Base-by-base conservation (phyloP, 2,113 vertebrate genomes). In the Anser cygnoides region DNA sequence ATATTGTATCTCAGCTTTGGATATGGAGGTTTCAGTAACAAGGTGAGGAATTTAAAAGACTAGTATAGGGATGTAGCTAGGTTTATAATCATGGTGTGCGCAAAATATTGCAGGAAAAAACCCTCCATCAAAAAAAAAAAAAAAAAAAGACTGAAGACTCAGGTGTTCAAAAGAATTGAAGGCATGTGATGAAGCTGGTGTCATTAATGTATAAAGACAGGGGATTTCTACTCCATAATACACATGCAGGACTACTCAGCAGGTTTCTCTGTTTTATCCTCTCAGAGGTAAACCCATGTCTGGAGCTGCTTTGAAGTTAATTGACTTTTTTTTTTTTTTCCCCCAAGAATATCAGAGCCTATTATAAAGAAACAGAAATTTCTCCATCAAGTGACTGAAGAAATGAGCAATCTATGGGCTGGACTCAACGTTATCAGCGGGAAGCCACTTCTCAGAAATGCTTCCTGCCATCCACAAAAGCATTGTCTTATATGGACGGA, bases 401-500 rank as follows among this genome's bases (percentile, higher is more conserved):
- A 3, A 39, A 5, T 5, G 6, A 0, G 5, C 6, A 3, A 9
- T 10, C 54, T 3, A 3, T 0, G 2, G 55, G n/a, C 49, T 18
- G 31, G 11, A 7, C 23, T 66, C 65, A 3, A 5, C 59, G 8
- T 11, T 4, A 18, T 3, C 2, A 1, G 9, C 2, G 58, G 55
- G 21, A 61, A 16, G 39, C 3, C 46, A 3, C 19, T 1, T 23
- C 55, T 52, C 10, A 78, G 41, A 10, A 35, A 29, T 0, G 13
- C 16, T 16, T 20, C 11, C 44, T 19, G 43, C 31, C 28, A 4
- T 11, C 68, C 17, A 62, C 33, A 17, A 49, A 59, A 37, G 26
- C 26, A 2, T 5, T 5, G 0, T 1, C 31, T 16, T 2, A 17
- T 0, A 0, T 1, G 41, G 44, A 6, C 0, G 0, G 61, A 28